Base-by-base conservation (phyloP, 2,797 vertebrate genomes). In the Gobionotothen gibberifrons region DNA sequence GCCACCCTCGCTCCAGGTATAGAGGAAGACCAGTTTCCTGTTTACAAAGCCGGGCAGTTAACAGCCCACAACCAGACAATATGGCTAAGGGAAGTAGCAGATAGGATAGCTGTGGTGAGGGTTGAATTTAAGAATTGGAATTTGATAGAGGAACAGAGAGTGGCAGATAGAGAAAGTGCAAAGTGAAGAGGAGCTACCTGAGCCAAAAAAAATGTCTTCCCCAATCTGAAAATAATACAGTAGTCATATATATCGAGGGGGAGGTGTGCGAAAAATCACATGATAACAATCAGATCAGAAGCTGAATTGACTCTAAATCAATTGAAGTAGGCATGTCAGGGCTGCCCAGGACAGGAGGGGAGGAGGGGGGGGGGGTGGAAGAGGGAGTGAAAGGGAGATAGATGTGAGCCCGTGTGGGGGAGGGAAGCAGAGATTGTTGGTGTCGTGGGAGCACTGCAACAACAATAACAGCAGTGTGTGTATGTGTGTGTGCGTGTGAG, bases 371-470 rank as follows among this genome's bases (percentile, higher is more conserved):
- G 86, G 81, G 88, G 88, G 85, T 86, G 81, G 73, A 83, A 84
- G 84, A 87, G 81, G 85, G 90, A 91, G 91, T 84, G 88, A 93
- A 91, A 91, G 86, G 88, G 88, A 93, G 92, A 93, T 91, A 84
- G 92, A 92, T 90, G 92, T 81, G 89, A 88, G 90, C 74, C 76
- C 8, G 79, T 85, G 92, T 93, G 91, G 93, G 93, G 93, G 92
- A 92, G 93, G 92, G 93, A 91, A 85, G 85, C 81, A 88, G 92
- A 93, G 92, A 93, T 94, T 94, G 94, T 94, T 93, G 92, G 92
- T 94, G 93, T 94, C 90, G 89, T 94, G 93, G 94, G 94, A 95
- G 93, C 93, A 93, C 89, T 93, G 93, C 92, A 92, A 94, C 93
- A 95, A 95, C 94, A 95, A 94, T 94, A 95, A 94, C 92, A 95